A percentile compares a stretch with the other conserved stretches of the same genome.
Evolutionary conservation across 2,888 invertebrate species (phyloP).

Genomic region (Sinhomidia bicolor): DNA sequence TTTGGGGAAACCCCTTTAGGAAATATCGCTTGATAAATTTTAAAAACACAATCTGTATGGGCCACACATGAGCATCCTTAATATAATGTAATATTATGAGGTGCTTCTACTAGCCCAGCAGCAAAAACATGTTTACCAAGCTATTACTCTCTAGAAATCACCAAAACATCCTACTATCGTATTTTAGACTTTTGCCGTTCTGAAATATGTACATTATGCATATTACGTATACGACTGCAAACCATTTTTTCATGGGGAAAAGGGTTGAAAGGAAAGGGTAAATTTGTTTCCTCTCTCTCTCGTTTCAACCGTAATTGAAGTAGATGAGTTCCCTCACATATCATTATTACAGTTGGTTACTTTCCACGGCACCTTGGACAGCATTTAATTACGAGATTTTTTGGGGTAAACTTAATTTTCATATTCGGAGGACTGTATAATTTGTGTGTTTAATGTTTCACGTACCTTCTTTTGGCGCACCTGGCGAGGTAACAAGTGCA

Average conservation of each 20-base stretch:
- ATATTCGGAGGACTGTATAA: neutral
- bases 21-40: neutral
- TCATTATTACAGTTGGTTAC: too few relatives aligned
- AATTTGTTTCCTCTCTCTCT: neutral
- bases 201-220: too few relatives aligned
- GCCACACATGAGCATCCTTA: neutral
- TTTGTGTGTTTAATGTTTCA: neutral
- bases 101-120: neutral
- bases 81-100: neutral
- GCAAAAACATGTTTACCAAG: neutral
- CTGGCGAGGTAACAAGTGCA: slow-evolving; percentile 12
- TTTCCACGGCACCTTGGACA: too few relatives aligned
- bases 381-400: slow-evolving; percentile 35
- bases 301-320: slow-evolving; percentile 11
- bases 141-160: neutral
- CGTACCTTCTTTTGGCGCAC: slow-evolving; percentile 54
- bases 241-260: neutral
- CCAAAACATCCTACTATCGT: neutral
- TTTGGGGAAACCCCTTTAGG: neutral
- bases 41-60: slow-evolving; percentile 16
- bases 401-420: neutral
- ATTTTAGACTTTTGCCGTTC: too few relatives aligned
- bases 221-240: too few relatives aligned
- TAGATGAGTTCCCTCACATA: neutral
- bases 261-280: neutral